Percentiles rank a stretch among this genome's conserved stretches.
phyloP scores from a whole-genome alignment of 2,888 invertebrate genomes.

The Synanthedon myopaeformis region DNA sequence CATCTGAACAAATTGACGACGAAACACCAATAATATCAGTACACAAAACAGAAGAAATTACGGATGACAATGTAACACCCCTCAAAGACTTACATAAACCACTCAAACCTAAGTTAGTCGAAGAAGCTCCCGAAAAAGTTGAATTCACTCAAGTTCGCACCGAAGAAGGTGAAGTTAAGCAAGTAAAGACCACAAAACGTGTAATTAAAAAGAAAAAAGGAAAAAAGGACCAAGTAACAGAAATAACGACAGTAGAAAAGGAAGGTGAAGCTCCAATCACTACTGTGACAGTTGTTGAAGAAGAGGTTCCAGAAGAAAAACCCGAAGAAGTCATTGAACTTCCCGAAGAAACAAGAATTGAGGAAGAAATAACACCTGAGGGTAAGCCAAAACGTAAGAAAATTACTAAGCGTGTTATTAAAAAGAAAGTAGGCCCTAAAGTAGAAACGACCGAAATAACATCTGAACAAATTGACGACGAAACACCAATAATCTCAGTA shows the following conservation, averaged over 20 bases:
- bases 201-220: conserved; percentile 24
- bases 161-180: conserved; percentile 12
- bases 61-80: conserved; percentile 11
- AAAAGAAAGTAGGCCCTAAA: too few relatives aligned
- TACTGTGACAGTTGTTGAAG: conserved; percentile 16
- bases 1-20: conserved; percentile 45
- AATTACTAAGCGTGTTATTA: too few relatives aligned
- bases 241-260: conserved; percentile 23
- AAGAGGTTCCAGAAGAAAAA: conserved; percentile 18
- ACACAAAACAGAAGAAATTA: conserved; percentile 29
- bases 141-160: conserved; percentile 14
- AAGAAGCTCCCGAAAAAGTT: conserved; percentile 8
- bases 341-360: too few relatives aligned
- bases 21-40: conserved; percentile 42
- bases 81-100: conserved; percentile 15
- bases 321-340: too few relatives aligned
- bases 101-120: conserved; percentile 15
- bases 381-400: too few relatives aligned
- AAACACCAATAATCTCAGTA: too few relatives aligned
- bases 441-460: too few relatives aligned
- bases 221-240: conserved; percentile 15
- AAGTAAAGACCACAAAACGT: conserved; percentile 11
- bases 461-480: too few relatives aligned
- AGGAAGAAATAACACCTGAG: too few relatives aligned
- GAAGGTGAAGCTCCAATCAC: conserved; percentile 36